These are phyloP conservation scores for Timema podura DNA, from an alignment of 2,888 invertebrate genomes.

Conservation along the genomic window DNA sequence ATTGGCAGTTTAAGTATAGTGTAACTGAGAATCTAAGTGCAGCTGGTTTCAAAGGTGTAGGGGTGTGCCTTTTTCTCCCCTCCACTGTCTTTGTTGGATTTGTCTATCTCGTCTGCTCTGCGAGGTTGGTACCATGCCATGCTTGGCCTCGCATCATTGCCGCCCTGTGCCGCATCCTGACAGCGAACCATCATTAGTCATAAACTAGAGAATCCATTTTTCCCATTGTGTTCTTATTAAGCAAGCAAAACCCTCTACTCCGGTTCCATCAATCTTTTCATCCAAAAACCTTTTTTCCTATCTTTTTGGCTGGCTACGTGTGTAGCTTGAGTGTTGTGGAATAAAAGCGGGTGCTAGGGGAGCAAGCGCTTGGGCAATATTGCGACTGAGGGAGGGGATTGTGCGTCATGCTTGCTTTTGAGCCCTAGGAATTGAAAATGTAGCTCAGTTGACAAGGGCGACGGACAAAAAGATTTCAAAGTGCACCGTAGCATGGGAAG, in stretches of 20 bases:
- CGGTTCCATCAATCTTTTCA: conserved; percentile 31
- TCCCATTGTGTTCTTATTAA: conserved; percentile 35
- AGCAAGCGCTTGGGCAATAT: conserved; percentile 7
- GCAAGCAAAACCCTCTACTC: conserved; percentile 28
- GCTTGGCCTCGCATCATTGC: conserved; percentile 25
- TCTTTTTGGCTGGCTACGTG: conserved; percentile 16
- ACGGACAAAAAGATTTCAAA: conserved; percentile 18
- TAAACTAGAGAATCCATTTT: conserved; percentile 34
- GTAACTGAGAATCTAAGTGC: too few species aligned
- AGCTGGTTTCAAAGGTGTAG: too few species aligned
- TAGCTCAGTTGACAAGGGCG: not conserved
- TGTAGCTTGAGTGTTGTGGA: conserved; percentile 22
- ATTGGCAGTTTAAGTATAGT: too few species aligned
- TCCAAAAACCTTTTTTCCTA: conserved; percentile 23
- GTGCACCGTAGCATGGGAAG: conserved; percentile 23
- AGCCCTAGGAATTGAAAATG: not conserved
- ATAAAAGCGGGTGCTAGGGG: not conserved
- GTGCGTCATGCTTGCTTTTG: conserved; percentile 15
- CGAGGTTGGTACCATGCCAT: conserved; percentile 19
- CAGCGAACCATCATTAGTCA: conserved; percentile 34
- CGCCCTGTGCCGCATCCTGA: conserved; percentile 27
- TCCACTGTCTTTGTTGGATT: too few species aligned
- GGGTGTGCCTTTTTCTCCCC: too few species aligned
- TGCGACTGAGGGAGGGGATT: conserved; percentile 13
- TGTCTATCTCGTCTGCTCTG: not conserved